phyloP scores from a whole-genome alignment of 2,113 vertebrate genomes.

The Orthonyx spaldingii region DNA sequence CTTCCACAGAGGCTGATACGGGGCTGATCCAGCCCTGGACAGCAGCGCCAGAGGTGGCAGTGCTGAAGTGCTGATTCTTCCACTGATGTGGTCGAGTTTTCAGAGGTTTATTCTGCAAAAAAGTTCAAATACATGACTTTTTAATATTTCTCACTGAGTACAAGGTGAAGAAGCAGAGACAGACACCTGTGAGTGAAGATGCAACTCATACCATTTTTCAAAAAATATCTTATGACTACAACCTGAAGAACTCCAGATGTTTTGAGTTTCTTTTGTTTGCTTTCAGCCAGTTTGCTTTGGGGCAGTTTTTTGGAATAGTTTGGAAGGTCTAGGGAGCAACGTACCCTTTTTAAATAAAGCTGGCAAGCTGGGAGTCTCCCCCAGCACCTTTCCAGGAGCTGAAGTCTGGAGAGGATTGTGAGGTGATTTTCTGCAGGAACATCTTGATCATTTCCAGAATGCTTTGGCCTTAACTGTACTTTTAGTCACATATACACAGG shows the following conservation, averaged over 20 bases:
- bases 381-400: neutral
- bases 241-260: neutral
- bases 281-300: neutral
- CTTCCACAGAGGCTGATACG: accelerated
- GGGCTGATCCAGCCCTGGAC: neutral
- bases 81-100: accelerated
- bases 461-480: neutral
- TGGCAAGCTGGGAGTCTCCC: neutral
- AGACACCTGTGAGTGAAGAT: neutral
- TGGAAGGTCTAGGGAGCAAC: neutral
- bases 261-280: neutral
- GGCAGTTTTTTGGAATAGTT: neutral
- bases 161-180: neutral
- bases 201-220: neutral
- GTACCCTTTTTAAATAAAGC: neutral
- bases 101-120: neutral
- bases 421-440: neutral
- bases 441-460: neutral
- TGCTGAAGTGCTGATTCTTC: neutral
- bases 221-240: neutral
- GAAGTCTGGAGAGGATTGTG: neutral
- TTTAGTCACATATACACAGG: neutral
- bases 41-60: neutral
- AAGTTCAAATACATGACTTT: neutral
- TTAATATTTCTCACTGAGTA: neutral